Evolutionary conservation across 2,797 vertebrate species (phyloP).

Genomic region (Rhadinocentrus ornatus): DNA sequence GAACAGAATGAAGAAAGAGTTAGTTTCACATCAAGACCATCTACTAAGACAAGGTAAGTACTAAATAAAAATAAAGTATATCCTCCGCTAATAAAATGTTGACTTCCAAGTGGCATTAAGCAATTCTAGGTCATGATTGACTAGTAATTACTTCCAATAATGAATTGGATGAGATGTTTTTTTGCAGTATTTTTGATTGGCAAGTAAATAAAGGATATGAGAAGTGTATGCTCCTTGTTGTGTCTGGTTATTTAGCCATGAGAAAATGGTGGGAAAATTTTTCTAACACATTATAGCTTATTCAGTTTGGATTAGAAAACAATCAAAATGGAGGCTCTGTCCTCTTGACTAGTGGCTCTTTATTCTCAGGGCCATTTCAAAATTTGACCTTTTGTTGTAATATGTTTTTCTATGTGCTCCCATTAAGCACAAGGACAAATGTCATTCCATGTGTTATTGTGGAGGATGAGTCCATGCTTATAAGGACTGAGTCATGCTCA

Average conservation of each 20-base stretch:
- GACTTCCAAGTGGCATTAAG: neutral
- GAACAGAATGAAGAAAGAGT: conserved; percentile 79
- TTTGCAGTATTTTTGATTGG: neutral
- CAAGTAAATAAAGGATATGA: neutral
- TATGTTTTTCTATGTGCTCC: neutral
- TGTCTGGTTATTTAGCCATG: neutral
- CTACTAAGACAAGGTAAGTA: conserved; percentile 80
- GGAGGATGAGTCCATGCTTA: conserved; percentile 13
- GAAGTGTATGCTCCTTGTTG: neutral
- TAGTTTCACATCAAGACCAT: conserved; percentile 68
- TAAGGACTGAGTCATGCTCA: conserved; percentile 44
- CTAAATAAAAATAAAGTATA: neutral
- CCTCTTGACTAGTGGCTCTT: neutral
- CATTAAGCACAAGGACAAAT: conserved; percentile 11
- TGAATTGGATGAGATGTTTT: neutral
- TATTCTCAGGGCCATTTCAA: neutral
- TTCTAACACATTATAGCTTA: neutral
- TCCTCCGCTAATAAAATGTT: conserved; percentile 8
- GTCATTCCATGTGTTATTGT: conserved; percentile 12
- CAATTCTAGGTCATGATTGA: neutral
- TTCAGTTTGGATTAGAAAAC: neutral
- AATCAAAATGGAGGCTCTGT: neutral
- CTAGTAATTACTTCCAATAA: neutral
- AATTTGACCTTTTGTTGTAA: neutral
- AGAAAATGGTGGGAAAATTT: no score